Percentiles rank a stretch among this genome's conserved stretches.
These are phyloP conservation scores for Sprattus sprattus DNA, from an alignment of 2,113 vertebrate genomes.

Conservation along the genomic window DNA sequence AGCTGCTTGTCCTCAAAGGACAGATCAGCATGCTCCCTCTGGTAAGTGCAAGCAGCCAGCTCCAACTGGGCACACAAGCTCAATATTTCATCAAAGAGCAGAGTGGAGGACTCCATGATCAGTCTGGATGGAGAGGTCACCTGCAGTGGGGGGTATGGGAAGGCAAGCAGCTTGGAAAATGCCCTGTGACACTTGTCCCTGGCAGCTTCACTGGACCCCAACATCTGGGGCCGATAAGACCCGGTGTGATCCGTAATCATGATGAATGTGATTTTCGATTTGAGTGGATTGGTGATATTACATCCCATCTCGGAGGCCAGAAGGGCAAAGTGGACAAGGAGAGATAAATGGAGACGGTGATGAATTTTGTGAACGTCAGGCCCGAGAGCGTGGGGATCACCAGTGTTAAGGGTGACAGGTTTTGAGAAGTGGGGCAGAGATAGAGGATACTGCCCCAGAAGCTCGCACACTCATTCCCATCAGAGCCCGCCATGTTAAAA, in stretches of 20 bases:
- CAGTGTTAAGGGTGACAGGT: neutral
- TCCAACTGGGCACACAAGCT: neutral
- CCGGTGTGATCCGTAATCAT: neutral
- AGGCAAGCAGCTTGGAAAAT: neutral
- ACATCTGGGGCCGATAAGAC: neutral
- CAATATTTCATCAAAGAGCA: neutral
- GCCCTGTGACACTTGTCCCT: neutral
- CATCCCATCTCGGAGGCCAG: neutral
- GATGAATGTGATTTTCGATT: slow-evolving; percentile 18
- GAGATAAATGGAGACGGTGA: slow-evolving; percentile 5
- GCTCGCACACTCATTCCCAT: neutral
- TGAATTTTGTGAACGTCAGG: neutral
- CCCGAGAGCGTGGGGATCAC: neutral
- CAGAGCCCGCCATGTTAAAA: neutral
- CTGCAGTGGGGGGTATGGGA: neutral
- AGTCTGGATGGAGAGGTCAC: slow-evolving; percentile 1
- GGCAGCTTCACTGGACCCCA: neutral
- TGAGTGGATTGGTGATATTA: neutral
- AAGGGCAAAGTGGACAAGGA: neutral
- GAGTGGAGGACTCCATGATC: slow-evolving; percentile 1
- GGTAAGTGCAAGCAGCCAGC: neutral
- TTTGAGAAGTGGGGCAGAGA: neutral
- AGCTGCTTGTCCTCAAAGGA: neutral
- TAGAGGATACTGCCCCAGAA: neutral
- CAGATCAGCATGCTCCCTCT: neutral